A percentile compares a stretch with the other conserved stretches of the same genome.
phyloP scores from a whole-genome alignment of 1,140 invertebrate species.

The Drosophila arawakana region DNA sequence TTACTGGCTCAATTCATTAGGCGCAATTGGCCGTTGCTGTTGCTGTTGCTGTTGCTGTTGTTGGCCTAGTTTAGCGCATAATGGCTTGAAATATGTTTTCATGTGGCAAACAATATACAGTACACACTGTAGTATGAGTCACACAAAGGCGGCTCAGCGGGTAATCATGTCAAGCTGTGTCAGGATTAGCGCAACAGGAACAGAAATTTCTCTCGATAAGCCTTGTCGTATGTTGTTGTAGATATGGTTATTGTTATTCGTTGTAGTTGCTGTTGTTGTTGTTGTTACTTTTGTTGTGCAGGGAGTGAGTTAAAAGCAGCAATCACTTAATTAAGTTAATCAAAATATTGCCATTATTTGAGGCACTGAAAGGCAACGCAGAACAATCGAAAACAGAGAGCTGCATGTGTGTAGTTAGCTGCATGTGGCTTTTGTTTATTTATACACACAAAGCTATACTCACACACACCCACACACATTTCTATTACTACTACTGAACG shows the following conservation, averaged over 20 bases:
- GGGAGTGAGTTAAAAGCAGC: constrained; percentile 40
- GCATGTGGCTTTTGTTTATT: constrained; percentile 57
- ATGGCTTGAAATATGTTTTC: constrained; percentile 74
- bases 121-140: not conserved
- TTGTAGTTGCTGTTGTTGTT: constrained; percentile 26
- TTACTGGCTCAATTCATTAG: constrained; percentile 76
- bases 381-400: constrained; percentile 17
- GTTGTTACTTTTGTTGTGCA: constrained; percentile 28
- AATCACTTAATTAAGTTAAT: constrained; percentile 82
- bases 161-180: constrained; percentile 57
- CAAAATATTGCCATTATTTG: constrained; percentile 76
- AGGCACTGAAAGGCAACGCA: constrained; percentile 33
- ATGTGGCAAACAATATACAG: constrained; percentile 56
- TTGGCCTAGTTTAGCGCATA: constrained; percentile 70
- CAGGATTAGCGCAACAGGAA: constrained; percentile 47
- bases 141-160: constrained; percentile 62
- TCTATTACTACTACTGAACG: not conserved
- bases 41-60: constrained; percentile 60
- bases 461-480: constrained; percentile 8
- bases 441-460: constrained; percentile 17
- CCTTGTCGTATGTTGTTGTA: constrained; percentile 36
- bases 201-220: constrained; percentile 57
- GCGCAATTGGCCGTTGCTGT: constrained; percentile 61
- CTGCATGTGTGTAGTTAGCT: constrained; percentile 34
- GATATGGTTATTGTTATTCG: not conserved